Base-by-base conservation (phyloP, 2,888 invertebrate genomes). In the Synanthedon myopaeformis region DNA sequence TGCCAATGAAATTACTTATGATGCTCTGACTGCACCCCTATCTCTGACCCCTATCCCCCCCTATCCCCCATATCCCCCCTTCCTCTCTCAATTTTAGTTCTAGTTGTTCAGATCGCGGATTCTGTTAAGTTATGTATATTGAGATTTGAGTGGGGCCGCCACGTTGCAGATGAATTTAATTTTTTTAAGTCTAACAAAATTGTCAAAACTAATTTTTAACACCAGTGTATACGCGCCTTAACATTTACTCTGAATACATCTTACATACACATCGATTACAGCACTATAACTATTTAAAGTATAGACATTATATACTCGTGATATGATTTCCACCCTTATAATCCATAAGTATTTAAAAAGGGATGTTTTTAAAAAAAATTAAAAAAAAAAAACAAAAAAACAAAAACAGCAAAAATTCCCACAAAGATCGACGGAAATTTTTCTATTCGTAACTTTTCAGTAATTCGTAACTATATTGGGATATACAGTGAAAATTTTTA, bases 271-370 rank as follows among this genome's bases (percentile, higher is more conserved):
- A 64, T 65, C 67, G 70, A 69, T 65, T 71, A 71, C 66, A 71
- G 65, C 60, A 65, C 72, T 76, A 76, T 65, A 64, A 71, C 72
- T 72, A 64, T 65, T 60, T 74, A 74, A 60, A 57, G 71, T 80
- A 79, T 77, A 79, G 74, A 79, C 45, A n/a, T 35, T 82, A 79
- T 52, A 52, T 76, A 79, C 66, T 70, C 72, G 84, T 86, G 86
- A 86, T 86, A 86, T 86, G 86, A 79, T 82, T 75, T 79, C 72
- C 74, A 19, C 41, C 51, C 50, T 12, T 50, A 50, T 50, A 17
- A 17, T 17, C 50, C 12, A 19, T 23, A n/a, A n/a, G n/a, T n/a
- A 23, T 50, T 50, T 23, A 17, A 19, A 50, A 50, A 50, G 12
- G 12, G 12, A 17, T 12, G 12, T 19, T 23, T 50, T 13, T 19